Percentiles rank a stretch among this genome's conserved stretches.
phyloP scores from a whole-genome alignment of 2,797 vertebrate species.

The Mus caroli region DNA sequence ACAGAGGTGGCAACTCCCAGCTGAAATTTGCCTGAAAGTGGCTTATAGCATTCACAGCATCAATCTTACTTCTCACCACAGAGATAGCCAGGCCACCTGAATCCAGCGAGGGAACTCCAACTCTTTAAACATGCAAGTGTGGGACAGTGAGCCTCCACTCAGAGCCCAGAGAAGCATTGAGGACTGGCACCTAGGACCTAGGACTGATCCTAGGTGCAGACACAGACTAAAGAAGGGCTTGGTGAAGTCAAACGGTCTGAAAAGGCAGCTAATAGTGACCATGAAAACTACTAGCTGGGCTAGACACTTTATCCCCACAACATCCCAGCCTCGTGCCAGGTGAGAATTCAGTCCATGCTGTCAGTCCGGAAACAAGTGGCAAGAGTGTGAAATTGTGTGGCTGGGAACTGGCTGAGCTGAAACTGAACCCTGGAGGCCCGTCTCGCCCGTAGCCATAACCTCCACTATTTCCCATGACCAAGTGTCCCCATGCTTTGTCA shows the following conservation, averaged over 20 bases:
- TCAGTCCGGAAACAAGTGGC: not conserved
- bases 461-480: not conserved
- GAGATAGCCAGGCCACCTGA: not conserved
- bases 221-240: not conserved
- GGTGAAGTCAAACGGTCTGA: not conserved
- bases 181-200: not conserved
- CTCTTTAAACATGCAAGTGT: not conserved
- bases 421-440: not conserved
- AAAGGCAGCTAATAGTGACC: not conserved
- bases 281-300: not conserved
- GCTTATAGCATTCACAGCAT: not conserved
- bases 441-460: not conserved
- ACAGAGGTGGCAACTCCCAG: not conserved
- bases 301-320: rapidly evolving
- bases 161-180: no score
- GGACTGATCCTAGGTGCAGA: no score
- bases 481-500: not conserved
- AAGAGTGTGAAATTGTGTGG: not conserved
- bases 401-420: not conserved
- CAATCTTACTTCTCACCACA: not conserved
- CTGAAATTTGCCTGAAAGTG: not conserved
- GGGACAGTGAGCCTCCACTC: not conserved
- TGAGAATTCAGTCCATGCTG: rapidly evolving
- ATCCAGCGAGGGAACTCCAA: not conserved
- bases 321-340: not conserved